A percentile compares a stretch with the other conserved stretches of the same genome.
phyloP scores from a whole-genome alignment of 1,140 invertebrate species.

The Lucilia sericata region DNA sequence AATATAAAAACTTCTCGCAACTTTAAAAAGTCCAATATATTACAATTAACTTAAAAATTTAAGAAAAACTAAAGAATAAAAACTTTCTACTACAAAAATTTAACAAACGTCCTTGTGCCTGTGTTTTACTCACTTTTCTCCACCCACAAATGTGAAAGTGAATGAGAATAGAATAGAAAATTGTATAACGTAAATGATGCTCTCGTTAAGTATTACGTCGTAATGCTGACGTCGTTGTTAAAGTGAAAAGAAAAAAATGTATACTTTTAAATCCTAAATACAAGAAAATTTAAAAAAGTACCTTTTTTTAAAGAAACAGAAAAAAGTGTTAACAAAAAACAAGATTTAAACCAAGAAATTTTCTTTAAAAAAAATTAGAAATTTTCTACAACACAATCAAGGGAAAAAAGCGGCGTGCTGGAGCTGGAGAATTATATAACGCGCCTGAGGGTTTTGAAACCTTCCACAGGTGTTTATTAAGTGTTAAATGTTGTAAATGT shows the following conservation, averaged over 20 bases:
- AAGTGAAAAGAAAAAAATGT: constrained; percentile 12
- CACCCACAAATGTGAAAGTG: constrained; percentile 27
- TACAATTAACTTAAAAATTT: too few relatives aligned
- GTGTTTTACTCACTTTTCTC: too few relatives aligned
- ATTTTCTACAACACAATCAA: background rate
- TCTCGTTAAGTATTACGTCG: constrained; percentile 15
- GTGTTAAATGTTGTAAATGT: constrained; percentile 5
- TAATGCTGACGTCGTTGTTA: constrained; percentile 39
- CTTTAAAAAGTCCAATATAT: too few relatives aligned
- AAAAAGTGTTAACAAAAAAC: background rate
- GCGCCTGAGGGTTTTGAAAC: constrained; percentile 43
- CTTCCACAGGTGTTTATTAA: constrained; percentile 46
- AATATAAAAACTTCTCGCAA: too few relatives aligned
- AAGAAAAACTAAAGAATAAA: too few relatives aligned
- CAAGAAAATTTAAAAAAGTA: constrained; percentile 25
- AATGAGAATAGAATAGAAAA: constrained; percentile 26
- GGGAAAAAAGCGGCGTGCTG: constrained; percentile 45
- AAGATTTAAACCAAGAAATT: background rate
- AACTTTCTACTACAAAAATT: background rate
- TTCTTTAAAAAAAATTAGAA: constrained; percentile 16
- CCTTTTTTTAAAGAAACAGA: background rate
- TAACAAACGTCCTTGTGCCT: constrained; percentile 28
- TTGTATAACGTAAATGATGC: background rate
- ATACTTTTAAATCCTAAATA: background rate
- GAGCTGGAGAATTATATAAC: constrained; percentile 32